Evolutionary conservation across 2,888 invertebrate species (phyloP).

Genomic region (Desoria tigrina): DNA sequence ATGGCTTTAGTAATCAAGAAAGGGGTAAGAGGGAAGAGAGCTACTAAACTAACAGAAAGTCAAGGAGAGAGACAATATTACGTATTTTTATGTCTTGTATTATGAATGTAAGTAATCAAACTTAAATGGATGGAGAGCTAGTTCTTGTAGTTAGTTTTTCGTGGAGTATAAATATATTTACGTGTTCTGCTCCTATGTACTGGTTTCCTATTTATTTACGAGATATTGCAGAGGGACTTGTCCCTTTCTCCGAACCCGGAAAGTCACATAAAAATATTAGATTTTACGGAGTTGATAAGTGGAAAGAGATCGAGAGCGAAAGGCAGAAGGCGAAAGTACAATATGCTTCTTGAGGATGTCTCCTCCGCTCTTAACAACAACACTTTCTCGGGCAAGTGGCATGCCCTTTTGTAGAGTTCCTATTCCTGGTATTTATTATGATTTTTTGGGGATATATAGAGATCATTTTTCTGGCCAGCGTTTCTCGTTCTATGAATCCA

Average conservation of each 20-base stretch:
- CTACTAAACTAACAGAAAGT: too few relatives aligned
- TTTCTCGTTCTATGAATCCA: neutral
- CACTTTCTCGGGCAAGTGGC: too few relatives aligned
- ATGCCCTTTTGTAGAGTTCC: too few relatives aligned
- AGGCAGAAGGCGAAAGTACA: conserved; percentile 32
- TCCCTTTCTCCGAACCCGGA: conserved; percentile 12
- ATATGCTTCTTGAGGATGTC: conserved; percentile 16
- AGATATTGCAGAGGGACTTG: neutral
- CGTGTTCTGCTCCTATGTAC: neutral
- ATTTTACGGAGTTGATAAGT: conserved; percentile 53
- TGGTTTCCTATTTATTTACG: neutral
- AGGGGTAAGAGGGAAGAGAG: neutral
- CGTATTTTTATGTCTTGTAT: too few relatives aligned
- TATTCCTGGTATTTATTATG: too few relatives aligned
- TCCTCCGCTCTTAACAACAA: too few relatives aligned
- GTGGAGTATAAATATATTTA: neutral
- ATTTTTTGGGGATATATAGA: too few relatives aligned
- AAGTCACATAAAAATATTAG: conserved; percentile 51
- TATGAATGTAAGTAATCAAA: conserved; percentile 2
- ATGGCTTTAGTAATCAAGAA: neutral
- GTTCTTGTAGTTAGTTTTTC: too few relatives aligned
- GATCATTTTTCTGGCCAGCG: too few relatives aligned
- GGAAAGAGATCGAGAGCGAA: conserved; percentile 53
- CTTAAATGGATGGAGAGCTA: conserved; percentile 2
- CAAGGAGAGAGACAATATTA: too few relatives aligned